Conservation (phyloP, 2,797 vertebrate species). For the Ara ararauna region DNA sequence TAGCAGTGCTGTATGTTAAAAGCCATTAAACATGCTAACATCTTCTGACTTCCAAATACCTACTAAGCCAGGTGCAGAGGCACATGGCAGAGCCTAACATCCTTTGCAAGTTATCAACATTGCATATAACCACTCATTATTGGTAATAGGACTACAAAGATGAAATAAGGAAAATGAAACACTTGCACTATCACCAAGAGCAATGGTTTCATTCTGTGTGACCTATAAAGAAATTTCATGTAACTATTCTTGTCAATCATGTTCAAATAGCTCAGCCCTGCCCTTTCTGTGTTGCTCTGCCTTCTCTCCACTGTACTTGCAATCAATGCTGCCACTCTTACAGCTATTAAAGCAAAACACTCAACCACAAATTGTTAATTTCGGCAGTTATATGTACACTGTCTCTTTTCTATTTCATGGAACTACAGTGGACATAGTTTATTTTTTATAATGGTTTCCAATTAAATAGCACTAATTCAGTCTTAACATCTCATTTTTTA, state of each 20-base stretch:
- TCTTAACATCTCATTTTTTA: conserved; percentile 64
- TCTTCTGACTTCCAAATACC: conserved; percentile 27
- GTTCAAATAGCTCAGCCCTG: conserved; percentile 42
- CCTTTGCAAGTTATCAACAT: conserved; percentile 6
- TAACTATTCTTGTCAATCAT: conserved; percentile 71
- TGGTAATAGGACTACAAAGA: conserved; percentile 46
- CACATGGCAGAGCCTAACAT: conserved; percentile 19
- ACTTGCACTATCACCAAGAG: conserved; percentile 17
- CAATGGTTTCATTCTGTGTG: conserved; percentile 52
- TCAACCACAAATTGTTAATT: conserved; percentile 38
- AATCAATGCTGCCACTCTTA: background rate
- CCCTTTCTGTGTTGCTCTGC: conserved; percentile 23
- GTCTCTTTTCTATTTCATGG: background rate
- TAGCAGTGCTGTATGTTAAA: background rate
- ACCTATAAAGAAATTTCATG: conserved; percentile 63
- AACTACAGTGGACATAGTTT: conserved; percentile 10
- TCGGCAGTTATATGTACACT: background rate
- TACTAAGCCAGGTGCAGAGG: conserved; percentile 19
- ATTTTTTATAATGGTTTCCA: conserved; percentile 57
- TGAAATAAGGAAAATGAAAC: conserved; percentile 31
- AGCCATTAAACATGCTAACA: conserved; percentile 12
- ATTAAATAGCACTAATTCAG: conserved; percentile 58
- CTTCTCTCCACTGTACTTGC: conserved; percentile 7
- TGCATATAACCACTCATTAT: conserved; percentile 6
- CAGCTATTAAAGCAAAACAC: conserved; percentile 40